Conservation (phyloP, 2,113 vertebrate genomes). For the Arizona elegans region DNA sequence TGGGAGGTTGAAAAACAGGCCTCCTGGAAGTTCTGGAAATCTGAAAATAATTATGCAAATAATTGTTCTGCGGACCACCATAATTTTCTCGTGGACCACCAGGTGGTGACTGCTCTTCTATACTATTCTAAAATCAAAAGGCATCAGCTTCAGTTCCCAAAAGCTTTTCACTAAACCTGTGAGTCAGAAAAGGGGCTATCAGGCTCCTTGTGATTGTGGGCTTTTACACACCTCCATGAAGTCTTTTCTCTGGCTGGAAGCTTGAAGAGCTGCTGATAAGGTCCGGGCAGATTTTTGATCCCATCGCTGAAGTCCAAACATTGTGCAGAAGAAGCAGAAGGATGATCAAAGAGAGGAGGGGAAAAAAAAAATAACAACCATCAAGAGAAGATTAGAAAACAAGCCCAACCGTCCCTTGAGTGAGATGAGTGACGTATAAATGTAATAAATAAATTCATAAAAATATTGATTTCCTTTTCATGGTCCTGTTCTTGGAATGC, state of each 20-base stretch:
- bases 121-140: background rate
- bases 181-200: background rate
- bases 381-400: background rate
- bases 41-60: too few species aligned
- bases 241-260: conserved; percentile 93
- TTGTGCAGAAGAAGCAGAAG: background rate
- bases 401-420: background rate
- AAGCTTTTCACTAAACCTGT: background rate
- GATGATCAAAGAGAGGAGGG: background rate
- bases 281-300: conserved; percentile 89
- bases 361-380: background rate
- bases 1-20: too few species aligned
- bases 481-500: background rate
- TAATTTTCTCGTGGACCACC: too few species aligned
- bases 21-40: too few species aligned
- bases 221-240: conserved; percentile 89
- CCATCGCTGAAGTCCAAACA: conserved; percentile 78
- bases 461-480: background rate
- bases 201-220: background rate
- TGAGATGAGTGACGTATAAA: background rate
- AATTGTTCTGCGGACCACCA: too few species aligned
- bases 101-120: too few species aligned
- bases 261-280: conserved; percentile 83
- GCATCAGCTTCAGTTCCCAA: background rate
- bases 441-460: too few species aligned